Conservation (phyloP, 2,113 vertebrate genomes). For the Phocoena phocoena region DNA sequence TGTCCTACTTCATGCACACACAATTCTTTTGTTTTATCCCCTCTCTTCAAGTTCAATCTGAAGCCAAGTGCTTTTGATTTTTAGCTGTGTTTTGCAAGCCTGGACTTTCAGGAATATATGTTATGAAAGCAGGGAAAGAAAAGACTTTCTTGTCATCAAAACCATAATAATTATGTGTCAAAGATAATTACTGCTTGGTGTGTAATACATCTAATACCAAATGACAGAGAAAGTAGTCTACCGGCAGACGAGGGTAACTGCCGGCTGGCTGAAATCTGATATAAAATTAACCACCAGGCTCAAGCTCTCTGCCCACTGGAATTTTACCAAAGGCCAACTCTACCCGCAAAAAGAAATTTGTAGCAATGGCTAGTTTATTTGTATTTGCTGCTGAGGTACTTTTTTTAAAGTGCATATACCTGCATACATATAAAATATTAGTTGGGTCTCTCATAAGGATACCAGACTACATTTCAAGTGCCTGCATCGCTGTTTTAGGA, state of each 20-base stretch:
- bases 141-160: slow-evolving; percentile 91
- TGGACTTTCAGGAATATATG: slow-evolving; percentile 87
- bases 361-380: slow-evolving; percentile 11
- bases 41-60: slow-evolving; percentile 80
- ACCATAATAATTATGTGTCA: slow-evolving; percentile 93
- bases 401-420: background rate
- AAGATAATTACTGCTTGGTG: slow-evolving; percentile 89
- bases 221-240: slow-evolving; percentile 86
- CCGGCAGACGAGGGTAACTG: slow-evolving; percentile 83
- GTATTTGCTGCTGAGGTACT: background rate
- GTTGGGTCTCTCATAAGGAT: background rate
- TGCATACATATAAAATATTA: background rate
- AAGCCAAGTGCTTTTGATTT: slow-evolving; percentile 86
- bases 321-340: slow-evolving; percentile 72
- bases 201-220: slow-evolving; percentile 87
- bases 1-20: background rate
- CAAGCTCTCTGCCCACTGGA: slow-evolving; percentile 76
- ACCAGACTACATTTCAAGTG: background rate
- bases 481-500: background rate
- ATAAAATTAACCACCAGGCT: slow-evolving; percentile 83
- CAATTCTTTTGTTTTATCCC: slow-evolving; percentile 78
- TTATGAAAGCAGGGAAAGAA: slow-evolving; percentile 88
- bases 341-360: background rate
- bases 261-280: slow-evolving; percentile 84
- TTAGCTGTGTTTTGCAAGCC: slow-evolving; percentile 83